Conservation (phyloP, 2,113 vertebrate genomes). For the Scopus umbretta region DNA sequence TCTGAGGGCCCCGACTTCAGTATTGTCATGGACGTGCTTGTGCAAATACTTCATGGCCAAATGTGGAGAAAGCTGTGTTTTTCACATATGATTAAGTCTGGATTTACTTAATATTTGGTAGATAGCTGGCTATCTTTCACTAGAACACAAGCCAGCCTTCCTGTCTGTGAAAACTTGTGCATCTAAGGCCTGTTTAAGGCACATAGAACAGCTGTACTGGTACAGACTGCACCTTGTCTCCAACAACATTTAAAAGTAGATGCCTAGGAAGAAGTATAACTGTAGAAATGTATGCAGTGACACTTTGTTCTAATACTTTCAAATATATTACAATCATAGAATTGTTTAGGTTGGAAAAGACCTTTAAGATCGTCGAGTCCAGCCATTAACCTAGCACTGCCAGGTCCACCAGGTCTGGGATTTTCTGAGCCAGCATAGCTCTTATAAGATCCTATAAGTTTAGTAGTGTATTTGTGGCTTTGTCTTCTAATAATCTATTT, state of each 20-base stretch:
- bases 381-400: not conserved
- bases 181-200: not conserved
- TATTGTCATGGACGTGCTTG: not conserved
- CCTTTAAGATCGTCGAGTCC: not conserved
- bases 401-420: not conserved
- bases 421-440: not conserved
- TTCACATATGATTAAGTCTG: not conserved
- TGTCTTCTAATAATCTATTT: not conserved
- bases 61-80: not conserved
- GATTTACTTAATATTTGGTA: not conserved
- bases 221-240: not conserved
- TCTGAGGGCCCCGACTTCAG: not conserved
- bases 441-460: not conserved
- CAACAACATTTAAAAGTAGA: not conserved
- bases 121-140: not conserved
- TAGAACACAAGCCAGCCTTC: not conserved
- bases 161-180: not conserved
- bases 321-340: not conserved
- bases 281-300: not conserved
- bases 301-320: not conserved
- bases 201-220: not conserved
- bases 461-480: not conserved
- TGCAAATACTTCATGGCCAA: not conserved
- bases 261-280: not conserved
- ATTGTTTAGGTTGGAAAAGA: not conserved